phyloP scores from a whole-genome alignment of 2,113 vertebrate species.

The Ovibos moschatus region DNA sequence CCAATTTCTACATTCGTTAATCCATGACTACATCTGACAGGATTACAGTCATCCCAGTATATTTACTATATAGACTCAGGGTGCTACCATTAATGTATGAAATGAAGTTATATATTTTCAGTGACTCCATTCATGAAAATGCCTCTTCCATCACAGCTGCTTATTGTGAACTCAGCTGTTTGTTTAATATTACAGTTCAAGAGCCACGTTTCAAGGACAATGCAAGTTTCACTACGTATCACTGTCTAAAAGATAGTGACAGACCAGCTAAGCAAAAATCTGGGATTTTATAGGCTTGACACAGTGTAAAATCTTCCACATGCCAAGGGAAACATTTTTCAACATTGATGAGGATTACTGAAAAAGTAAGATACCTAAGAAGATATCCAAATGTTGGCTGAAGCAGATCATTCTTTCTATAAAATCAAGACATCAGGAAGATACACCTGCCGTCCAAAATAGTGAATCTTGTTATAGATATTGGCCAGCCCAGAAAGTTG shows the following conservation, averaged over 20 bases:
- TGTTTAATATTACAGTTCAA: conserved; percentile 43
- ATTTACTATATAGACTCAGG: conserved; percentile 57
- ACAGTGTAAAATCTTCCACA: not conserved
- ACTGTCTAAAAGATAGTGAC: conserved; percentile 51
- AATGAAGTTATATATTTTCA: conserved; percentile 69
- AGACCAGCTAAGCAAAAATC: conserved; percentile 10
- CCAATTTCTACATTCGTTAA: conserved; percentile 37
- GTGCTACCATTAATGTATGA: conserved; percentile 54
- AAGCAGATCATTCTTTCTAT: not conserved
- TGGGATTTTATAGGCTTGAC: not conserved
- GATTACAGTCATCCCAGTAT: conserved; percentile 44
- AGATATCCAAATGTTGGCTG: not conserved
- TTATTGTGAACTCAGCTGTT: conserved; percentile 56
- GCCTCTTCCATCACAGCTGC: conserved; percentile 60
- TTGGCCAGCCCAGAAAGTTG: not conserved
- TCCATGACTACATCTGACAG: conserved; percentile 56
- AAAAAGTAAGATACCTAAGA: not conserved
- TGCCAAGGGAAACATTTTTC: not conserved
- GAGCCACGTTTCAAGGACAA: conserved; percentile 43
- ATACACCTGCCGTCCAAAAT: not conserved
- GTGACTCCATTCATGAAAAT: conserved; percentile 71
- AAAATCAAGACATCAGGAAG: not conserved
- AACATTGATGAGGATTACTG: not conserved
- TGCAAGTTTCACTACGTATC: conserved; percentile 23
- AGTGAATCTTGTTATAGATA: not conserved